Percentiles rank a stretch among this genome's conserved stretches.
Conservation (phyloP, 2,888 invertebrate species). For the Ophraella communa region DNA sequence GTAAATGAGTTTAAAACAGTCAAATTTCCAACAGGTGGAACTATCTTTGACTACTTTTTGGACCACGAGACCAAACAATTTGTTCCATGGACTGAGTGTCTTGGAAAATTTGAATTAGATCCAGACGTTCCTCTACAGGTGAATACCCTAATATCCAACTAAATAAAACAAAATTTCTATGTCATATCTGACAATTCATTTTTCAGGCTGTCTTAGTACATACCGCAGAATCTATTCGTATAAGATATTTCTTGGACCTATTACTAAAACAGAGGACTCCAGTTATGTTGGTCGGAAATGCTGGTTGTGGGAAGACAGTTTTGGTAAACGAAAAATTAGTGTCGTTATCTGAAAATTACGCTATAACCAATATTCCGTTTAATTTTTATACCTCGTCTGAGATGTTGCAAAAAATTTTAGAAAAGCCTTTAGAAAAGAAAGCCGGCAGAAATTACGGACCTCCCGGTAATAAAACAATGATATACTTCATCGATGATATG, state of each 20-base stretch:
- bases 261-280: slow-evolving; percentile 88
- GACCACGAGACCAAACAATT: slow-evolving; percentile 91
- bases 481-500: slow-evolving; percentile 97
- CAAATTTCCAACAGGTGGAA: slow-evolving; percentile 89
- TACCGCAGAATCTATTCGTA: slow-evolving; percentile 90
- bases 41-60: slow-evolving; percentile 94
- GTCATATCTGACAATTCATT: too few species aligned
- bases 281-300: slow-evolving; percentile 92
- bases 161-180: too few species aligned
- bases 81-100: slow-evolving; percentile 86
- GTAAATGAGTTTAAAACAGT: slow-evolving; percentile 93
- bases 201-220: slow-evolving; percentile 86
- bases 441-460: slow-evolving; percentile 94
- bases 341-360: slow-evolving; percentile 82
- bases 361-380: slow-evolving; percentile 90
- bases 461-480: slow-evolving; percentile 89
- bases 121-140: slow-evolving; percentile 90
- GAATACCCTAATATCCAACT: slow-evolving; percentile 18
- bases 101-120: slow-evolving; percentile 90
- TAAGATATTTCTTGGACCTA: slow-evolving; percentile 87
- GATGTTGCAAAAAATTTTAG: slow-evolving; percentile 91
- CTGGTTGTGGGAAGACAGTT: slow-evolving; percentile 95
- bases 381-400: slow-evolving; percentile 96
- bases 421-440: slow-evolving; percentile 95
- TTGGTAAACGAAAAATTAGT: slow-evolving; percentile 74